Evolutionary conservation across 2,888 invertebrate genomes (phyloP).

Genomic region (Axea sp.): DNA sequence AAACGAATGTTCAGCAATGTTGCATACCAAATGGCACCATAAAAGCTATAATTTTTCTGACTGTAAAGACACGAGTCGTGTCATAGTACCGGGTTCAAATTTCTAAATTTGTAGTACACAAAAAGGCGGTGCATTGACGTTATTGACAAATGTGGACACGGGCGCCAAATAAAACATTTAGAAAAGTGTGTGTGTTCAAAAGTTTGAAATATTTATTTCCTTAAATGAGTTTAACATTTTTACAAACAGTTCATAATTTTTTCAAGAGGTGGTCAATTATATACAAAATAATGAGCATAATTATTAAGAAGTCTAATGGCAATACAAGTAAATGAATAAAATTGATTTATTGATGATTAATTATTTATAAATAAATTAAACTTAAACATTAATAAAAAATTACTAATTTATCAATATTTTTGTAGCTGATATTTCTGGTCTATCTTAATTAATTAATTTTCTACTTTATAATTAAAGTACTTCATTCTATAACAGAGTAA

Average conservation of each 20-base stretch:
- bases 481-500: slow-evolving; percentile 9
- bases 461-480: background rate
- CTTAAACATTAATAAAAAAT: no score
- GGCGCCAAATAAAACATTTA: slow-evolving; percentile 41
- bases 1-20: no score
- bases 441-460: background rate
- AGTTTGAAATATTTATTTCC: background rate
- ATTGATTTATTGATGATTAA: no score
- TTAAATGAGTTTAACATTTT: no score
- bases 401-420: no score
- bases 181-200: slow-evolving; percentile 5
- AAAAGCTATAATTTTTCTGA: slow-evolving; percentile 33
- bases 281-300: no score
- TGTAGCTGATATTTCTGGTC: no score
- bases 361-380: no score
- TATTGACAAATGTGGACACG: slow-evolving; percentile 33
- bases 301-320: no score
- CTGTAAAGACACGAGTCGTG: slow-evolving; percentile 50
- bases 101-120: slow-evolving; percentile 36
- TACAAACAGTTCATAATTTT: no score
- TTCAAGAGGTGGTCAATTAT: no score
- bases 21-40: slow-evolving; percentile 32
- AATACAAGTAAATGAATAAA: no score
- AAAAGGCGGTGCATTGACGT: slow-evolving; percentile 28
- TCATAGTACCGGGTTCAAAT: slow-evolving; percentile 30